Evolutionary conservation across 2,888 invertebrate species (phyloP).

Genomic region (Prosopocoilus inquinatus): DNA sequence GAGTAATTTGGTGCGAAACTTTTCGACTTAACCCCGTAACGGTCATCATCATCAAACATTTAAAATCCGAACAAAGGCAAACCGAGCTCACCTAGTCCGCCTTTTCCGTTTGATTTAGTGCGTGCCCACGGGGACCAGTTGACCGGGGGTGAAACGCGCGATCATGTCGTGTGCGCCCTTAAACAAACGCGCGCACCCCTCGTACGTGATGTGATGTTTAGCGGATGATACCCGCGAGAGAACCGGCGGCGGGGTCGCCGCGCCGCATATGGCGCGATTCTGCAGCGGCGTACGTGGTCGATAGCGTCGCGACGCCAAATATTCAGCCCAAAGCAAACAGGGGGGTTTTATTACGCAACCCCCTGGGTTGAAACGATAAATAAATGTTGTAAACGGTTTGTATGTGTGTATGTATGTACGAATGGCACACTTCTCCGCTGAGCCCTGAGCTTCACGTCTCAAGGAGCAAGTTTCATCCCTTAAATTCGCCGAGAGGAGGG

Average conservation of each 20-base stretch:
- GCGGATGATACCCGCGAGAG: conserved; percentile 4
- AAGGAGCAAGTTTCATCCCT: too few relatives aligned
- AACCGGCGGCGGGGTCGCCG: not conserved
- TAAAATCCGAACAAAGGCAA: too few relatives aligned
- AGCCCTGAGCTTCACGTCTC: too few relatives aligned
- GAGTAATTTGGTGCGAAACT: too few relatives aligned
- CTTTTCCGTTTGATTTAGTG: conserved; percentile 10
- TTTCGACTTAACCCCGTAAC: too few relatives aligned
- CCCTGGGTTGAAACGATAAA: too few relatives aligned
- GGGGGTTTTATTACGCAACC: not conserved
- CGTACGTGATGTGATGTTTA: conserved; percentile 1
- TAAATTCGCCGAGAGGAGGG: too few relatives aligned
- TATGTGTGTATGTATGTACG: too few relatives aligned
- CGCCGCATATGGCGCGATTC: not conserved
- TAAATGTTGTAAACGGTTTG: too few relatives aligned
- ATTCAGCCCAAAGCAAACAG: not conserved
- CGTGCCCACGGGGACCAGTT: conserved; percentile 9
- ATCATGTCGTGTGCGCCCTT: not conserved
- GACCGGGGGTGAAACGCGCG: conserved; percentile 8
- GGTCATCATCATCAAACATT: too few relatives aligned
- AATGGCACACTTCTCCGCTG: too few relatives aligned
- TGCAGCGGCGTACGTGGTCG: not conserved
- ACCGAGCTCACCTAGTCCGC: not conserved
- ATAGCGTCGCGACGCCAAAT: not conserved
- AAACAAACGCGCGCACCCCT: not conserved